These are phyloP conservation scores for Acanthurus leucopareius DNA, from an alignment of 2,797 vertebrate genomes.

Conservation along the genomic window DNA sequence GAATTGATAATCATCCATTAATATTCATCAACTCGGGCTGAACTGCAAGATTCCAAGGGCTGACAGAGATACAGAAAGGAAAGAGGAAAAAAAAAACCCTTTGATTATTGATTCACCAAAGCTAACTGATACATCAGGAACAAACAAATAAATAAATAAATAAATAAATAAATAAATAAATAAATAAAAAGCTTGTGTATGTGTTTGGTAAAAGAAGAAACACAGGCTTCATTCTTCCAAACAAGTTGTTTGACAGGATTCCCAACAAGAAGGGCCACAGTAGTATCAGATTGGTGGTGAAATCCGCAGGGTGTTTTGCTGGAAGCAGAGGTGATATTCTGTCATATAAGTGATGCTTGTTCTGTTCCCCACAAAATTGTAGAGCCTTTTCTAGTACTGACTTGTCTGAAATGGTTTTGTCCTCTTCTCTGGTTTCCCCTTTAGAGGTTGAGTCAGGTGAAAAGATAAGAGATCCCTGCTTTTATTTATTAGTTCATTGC, in stretches of 20 bases:
- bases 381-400: slow-evolving; percentile 21
- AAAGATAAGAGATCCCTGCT: slow-evolving; percentile 20
- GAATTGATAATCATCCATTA: slow-evolving; percentile 82
- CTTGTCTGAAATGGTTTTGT: slow-evolving; percentile 39
- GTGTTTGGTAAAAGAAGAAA: slow-evolving; percentile 44
- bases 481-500: slow-evolving; percentile 17
- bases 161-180: too few relatives aligned
- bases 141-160: not conserved
- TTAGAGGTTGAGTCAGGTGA: slow-evolving; percentile 30
- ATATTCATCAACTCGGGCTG: slow-evolving; percentile 79
- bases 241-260: slow-evolving; percentile 74
- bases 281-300: slow-evolving; percentile 40
- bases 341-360: slow-evolving; percentile 19
- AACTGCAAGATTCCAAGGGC: slow-evolving; percentile 63
- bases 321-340: slow-evolving; percentile 42
- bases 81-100: slow-evolving; percentile 45
- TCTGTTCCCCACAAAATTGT: slow-evolving; percentile 18
- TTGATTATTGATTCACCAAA: slow-evolving; percentile 84
- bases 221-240: slow-evolving; percentile 62
- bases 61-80: slow-evolving; percentile 71
- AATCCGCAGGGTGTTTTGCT: slow-evolving; percentile 33
- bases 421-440: slow-evolving; percentile 30
- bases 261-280: slow-evolving; percentile 42
- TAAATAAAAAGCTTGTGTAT: slow-evolving; percentile 23
- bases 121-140: slow-evolving; percentile 66